These are phyloP conservation scores for Caradrina clavipalpis DNA, from an alignment of 2,888 invertebrate genomes.

Conservation along the genomic window DNA sequence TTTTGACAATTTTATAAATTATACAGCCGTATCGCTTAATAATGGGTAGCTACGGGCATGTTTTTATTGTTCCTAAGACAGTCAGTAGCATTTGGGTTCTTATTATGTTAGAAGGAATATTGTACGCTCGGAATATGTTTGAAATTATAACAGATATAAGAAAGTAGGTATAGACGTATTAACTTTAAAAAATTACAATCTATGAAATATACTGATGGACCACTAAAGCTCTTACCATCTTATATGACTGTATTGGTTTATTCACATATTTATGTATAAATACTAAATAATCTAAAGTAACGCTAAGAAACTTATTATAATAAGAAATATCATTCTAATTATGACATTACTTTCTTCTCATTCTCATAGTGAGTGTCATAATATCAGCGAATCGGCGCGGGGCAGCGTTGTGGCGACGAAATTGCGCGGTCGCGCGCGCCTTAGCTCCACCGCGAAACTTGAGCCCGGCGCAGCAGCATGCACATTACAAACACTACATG, in stretches of 20 bases:
- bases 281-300: neutral
- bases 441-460: conserved; percentile 81
- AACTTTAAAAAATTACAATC: conserved; percentile 7
- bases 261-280: neutral
- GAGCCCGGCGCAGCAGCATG: conserved; percentile 68
- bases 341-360: conserved; percentile 11
- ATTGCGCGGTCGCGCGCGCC: conserved; percentile 86
- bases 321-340: neutral
- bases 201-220: neutral
- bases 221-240: neutral
- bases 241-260: neutral
- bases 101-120: conserved; percentile 51
- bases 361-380: conserved; percentile 34
- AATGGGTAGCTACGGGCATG: conserved; percentile 82
- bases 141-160: neutral
- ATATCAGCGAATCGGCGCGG: conserved; percentile 45
- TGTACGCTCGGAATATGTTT: conserved; percentile 17
- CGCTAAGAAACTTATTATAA: neutral
- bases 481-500: conserved; percentile 58
- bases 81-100: conserved; percentile 55
- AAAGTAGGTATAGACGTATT: neutral
- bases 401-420: conserved; percentile 72
- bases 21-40: conserved; percentile 83
- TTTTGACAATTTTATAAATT: conserved; percentile 90
- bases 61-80: conserved; percentile 62